A percentile compares a stretch with the other conserved stretches of the same genome.
Evolutionary conservation across 2,797 vertebrate genomes (phyloP).

Genomic region (Gymnoscopelus microlampas): DNA sequence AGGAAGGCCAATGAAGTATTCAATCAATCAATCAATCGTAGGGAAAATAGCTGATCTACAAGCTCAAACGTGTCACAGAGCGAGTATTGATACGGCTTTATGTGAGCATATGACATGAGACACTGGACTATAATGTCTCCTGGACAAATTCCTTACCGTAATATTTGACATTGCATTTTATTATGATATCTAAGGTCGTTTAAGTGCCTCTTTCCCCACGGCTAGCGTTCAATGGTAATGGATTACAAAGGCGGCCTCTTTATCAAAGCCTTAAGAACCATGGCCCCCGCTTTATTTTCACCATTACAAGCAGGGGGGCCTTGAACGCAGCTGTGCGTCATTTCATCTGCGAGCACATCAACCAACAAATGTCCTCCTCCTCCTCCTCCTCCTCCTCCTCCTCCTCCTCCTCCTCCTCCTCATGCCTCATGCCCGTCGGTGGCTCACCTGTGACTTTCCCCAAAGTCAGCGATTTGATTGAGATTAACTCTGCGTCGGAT

Average conservation of each 20-base stretch:
- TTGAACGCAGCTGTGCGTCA: not conserved
- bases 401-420: slow-evolving; percentile 5
- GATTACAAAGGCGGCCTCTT: not conserved
- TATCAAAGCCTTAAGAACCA: not conserved
- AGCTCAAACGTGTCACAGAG: too few relatives aligned
- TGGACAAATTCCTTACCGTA: too few relatives aligned
- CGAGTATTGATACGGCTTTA: too few relatives aligned
- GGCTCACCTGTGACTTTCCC: slow-evolving; percentile 88
- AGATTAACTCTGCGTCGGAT: slow-evolving; percentile 82
- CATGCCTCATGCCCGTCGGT: slow-evolving; percentile 4
- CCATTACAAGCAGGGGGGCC: slow-evolving; percentile 1
- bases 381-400: slow-evolving; percentile 7
- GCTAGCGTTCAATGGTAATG: not conserved
- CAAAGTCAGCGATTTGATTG: slow-evolving; percentile 84
- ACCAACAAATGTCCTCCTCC: slow-evolving; percentile 4
- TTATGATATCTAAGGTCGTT: too few relatives aligned
- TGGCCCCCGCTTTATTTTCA: slow-evolving; percentile 4
- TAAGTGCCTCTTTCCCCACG: not conserved
- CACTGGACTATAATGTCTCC: too few relatives aligned
- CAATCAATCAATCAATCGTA: too few relatives aligned
- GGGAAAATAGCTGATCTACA: too few relatives aligned
- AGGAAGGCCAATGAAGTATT: too few relatives aligned
- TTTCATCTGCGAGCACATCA: slow-evolving; percentile 28
- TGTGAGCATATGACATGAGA: too few relatives aligned
- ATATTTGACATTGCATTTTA: too few relatives aligned